Conservation (phyloP, 2,113 vertebrate species). For the Cottus gobio region DNA sequence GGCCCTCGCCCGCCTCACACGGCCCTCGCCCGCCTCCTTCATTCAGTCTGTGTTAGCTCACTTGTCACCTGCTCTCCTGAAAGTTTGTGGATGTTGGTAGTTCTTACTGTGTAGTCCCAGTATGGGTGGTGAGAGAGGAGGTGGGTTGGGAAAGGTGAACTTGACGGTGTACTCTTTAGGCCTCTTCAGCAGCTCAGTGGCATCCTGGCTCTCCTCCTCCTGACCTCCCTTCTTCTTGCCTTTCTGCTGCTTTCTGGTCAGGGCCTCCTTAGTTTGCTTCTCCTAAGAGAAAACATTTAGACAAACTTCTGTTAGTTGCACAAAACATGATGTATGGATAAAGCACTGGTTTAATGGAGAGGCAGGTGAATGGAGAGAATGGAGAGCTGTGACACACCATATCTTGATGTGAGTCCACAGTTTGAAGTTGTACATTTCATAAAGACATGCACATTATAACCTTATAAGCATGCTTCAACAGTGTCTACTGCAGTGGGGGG, state of each 20-base stretch:
- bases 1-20: too few relatives aligned
- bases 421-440: too few relatives aligned
- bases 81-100: background rate
- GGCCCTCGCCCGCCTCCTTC: too few relatives aligned
- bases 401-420: too few relatives aligned
- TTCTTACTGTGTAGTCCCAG: slow-evolving; percentile 89
- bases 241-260: slow-evolving; percentile 92
- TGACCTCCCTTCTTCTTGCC: slow-evolving; percentile 87
- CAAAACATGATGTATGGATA: background rate
- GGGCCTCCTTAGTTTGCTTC: slow-evolving; percentile 89
- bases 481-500: background rate
- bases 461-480: background rate
- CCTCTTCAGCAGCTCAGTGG: slow-evolving; percentile 87
- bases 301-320: background rate
- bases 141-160: slow-evolving; percentile 93
- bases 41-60: background rate
- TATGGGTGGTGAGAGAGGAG: slow-evolving; percentile 90
- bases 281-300: slow-evolving; percentile 78
- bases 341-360: background rate
- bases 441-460: background rate
- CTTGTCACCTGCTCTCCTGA: background rate
- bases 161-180: slow-evolving; percentile 92
- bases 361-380: too few relatives aligned
- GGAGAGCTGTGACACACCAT: background rate
- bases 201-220: slow-evolving; percentile 88